phyloP scores from a whole-genome alignment of 2,113 vertebrate genomes.

The Serilophus lunatus region DNA sequence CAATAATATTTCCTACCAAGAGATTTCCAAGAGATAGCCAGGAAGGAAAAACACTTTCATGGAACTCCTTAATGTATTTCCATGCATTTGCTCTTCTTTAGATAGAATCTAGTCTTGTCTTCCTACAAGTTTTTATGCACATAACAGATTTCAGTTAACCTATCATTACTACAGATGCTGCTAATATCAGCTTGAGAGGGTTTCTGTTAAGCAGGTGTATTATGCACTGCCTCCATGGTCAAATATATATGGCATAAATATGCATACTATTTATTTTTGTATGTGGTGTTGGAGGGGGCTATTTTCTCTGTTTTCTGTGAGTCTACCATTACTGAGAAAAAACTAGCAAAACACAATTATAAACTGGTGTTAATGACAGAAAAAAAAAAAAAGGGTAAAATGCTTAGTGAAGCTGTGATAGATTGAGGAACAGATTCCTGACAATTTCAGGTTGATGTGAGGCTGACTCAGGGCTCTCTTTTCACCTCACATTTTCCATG shows the following conservation, averaged over 20 bases:
- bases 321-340: not conserved
- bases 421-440: not conserved
- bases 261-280: fast-evolving
- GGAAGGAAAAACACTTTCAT: not conserved
- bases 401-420: not conserved
- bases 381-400: not conserved
- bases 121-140: not conserved
- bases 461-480: not conserved
- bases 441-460: not conserved
- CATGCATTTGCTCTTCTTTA: not conserved
- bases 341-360: not conserved
- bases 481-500: not conserved
- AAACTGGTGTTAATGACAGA: not conserved
- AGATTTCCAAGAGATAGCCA: not conserved
- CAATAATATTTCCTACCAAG: not conserved
- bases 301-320: not conserved
- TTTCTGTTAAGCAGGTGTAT: not conserved
- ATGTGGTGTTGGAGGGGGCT: too few relatives aligned
- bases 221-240: not conserved
- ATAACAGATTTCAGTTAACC: not conserved
- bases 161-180: not conserved
- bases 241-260: not conserved
- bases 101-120: not conserved
- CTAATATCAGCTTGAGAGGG: not conserved
- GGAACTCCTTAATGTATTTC: not conserved